A percentile compares a stretch with the other conserved stretches of the same genome.
Evolutionary conservation across 2,113 vertebrate species (phyloP).

Genomic region (Ameiurus melas): DNA sequence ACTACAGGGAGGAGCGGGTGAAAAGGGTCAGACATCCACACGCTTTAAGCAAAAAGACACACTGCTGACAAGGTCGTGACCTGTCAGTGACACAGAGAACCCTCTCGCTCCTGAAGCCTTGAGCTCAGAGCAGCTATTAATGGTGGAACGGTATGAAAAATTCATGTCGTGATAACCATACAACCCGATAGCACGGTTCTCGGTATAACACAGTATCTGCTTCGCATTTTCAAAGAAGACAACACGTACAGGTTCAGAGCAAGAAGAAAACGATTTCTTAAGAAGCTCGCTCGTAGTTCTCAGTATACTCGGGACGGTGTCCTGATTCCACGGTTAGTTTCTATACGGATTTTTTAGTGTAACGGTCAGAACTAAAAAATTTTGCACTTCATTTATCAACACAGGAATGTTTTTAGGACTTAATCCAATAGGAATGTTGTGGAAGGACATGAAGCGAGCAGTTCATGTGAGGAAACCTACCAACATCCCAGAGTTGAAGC

Average conservation of each 20-base stretch:
- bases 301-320: no score
- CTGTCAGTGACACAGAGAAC: not conserved
- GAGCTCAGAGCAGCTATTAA: slow-evolving; percentile 5
- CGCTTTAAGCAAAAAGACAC: slow-evolving; percentile 12
- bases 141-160: not conserved
- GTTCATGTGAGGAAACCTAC: no score
- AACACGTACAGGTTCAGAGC: not conserved
- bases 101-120: not conserved
- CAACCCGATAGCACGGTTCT: not conserved
- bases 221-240: no score
- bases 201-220: not conserved
- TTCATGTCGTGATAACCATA: not conserved
- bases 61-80: not conserved
- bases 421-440: no score
- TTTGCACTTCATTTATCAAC: not conserved
- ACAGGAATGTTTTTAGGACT: not conserved
- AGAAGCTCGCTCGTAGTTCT: not conserved
- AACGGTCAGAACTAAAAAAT: not conserved
- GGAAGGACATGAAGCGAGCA: no score
- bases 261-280: not conserved
- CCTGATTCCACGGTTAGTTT: not conserved
- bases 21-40: slow-evolving; percentile 27
- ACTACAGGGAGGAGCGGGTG: slow-evolving; percentile 15
- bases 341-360: no score
- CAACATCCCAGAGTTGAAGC: no score